Evolutionary conservation across 2,113 vertebrate genomes (phyloP).

Genomic region (Oxygymnocypris stewartii): DNA sequence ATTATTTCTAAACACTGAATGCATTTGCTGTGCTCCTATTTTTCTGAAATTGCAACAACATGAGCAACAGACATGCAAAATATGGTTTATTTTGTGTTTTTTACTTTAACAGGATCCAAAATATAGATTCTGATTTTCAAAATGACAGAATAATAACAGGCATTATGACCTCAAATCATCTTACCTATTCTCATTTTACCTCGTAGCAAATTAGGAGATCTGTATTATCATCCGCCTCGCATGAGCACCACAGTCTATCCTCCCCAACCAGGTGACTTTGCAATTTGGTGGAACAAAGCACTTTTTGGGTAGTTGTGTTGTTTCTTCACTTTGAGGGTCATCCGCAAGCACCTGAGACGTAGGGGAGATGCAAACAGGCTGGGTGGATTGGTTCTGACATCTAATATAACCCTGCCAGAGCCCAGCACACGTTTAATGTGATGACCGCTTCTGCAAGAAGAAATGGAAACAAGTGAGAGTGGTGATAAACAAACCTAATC

Average conservation of each 20-base stretch:
- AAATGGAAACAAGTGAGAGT: background rate
- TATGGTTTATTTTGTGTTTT: background rate
- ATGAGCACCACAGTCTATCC: background rate
- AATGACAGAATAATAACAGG: background rate
- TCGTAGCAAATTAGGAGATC: constrained; percentile 12
- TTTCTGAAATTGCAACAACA: too few relatives aligned
- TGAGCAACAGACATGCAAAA: background rate
- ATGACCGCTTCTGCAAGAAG: constrained; percentile 21
- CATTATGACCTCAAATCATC: constrained; percentile 31
- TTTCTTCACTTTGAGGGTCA: background rate
- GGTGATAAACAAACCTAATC: constrained; percentile 30
- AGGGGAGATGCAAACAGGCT: constrained; percentile 3
- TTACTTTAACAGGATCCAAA: background rate
- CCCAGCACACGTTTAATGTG: constrained; percentile 18
- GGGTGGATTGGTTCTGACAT: constrained; percentile 51
- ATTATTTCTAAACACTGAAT: background rate
- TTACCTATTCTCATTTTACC: constrained; percentile 27
- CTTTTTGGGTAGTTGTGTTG: background rate
- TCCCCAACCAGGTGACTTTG: constrained; percentile 15
- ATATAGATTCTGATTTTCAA: constrained; percentile 27
- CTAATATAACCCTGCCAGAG: constrained; percentile 48
- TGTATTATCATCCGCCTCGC: constrained; percentile 6
- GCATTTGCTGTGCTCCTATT: too few relatives aligned
- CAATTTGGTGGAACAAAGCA: constrained; percentile 37
- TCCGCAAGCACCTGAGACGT: background rate